Evolutionary conservation across 2,113 vertebrate genomes (phyloP).

Genomic region (Orthonyx spaldingii): DNA sequence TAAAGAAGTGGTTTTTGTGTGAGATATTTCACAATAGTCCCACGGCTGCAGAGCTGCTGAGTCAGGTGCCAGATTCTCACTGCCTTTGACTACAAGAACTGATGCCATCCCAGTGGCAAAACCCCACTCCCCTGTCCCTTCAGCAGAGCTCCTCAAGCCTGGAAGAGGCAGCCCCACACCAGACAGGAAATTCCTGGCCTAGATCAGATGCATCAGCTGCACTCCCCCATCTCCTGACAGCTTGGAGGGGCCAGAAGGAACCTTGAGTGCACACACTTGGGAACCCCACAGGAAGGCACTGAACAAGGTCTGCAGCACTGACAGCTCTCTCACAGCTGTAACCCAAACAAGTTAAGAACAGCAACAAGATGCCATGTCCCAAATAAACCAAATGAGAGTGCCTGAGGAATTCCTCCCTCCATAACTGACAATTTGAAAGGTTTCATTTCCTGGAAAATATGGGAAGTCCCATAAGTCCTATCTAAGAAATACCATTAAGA

Average conservation of each 20-base stretch:
- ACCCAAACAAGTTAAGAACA: neutral
- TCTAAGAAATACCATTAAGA: neutral
- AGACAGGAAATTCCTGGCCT: neutral
- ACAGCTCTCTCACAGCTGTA: neutral
- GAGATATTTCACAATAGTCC: neutral
- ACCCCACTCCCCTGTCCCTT: too few species aligned
- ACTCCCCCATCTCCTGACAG: neutral
- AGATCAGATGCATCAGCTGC: neutral
- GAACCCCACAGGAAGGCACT: neutral
- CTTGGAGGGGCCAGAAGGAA: neutral
- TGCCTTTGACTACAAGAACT: neutral
- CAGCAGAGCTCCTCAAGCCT: neutral
- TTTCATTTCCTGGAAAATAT: neutral
- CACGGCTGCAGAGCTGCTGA: neutral
- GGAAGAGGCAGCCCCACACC: neutral
- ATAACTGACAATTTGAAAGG: neutral
- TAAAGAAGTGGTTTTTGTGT: neutral
- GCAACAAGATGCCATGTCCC: neutral
- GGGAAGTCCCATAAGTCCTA: neutral
- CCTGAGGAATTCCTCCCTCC: neutral
- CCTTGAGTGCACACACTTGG: accelerated
- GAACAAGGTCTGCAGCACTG: neutral
- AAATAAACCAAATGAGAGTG: neutral
- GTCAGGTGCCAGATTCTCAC: neutral
- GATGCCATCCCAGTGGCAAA: neutral